These are phyloP conservation scores for Synanthedon vespiformis DNA, from an alignment of 2,888 invertebrate species.

Conservation along the genomic window DNA sequence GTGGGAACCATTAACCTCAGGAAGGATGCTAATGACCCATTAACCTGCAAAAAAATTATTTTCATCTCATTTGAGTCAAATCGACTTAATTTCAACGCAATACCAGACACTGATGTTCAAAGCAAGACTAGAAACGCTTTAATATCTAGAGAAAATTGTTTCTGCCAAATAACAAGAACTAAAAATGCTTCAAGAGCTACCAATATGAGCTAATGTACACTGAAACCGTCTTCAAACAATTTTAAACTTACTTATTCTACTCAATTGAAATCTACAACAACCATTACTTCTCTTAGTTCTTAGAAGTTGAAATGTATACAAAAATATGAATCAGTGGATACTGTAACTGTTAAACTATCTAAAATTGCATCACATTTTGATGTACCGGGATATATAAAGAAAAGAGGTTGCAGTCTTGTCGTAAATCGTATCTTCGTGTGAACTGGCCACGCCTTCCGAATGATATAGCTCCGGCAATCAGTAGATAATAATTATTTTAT, in stretches of 20 bases:
- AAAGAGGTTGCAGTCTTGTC: conserved; percentile 17
- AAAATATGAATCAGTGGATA: neutral
- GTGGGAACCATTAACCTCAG: no score
- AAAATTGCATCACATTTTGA: neutral
- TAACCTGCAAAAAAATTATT: no score
- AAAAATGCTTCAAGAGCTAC: conserved; percentile 29
- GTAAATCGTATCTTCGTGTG: conserved; percentile 55
- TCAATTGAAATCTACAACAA: neutral
- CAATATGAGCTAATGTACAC: conserved; percentile 15
- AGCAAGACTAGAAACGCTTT: conserved; percentile 8
- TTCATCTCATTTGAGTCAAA: no score
- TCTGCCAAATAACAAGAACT: conserved; percentile 33
- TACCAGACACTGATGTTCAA: neutral
- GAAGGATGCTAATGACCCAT: no score
- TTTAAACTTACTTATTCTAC: neutral
- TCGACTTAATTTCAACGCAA: no score
- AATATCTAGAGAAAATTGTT: conserved; percentile 43
- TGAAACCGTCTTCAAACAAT: neutral
- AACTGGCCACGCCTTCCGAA: conserved; percentile 46
- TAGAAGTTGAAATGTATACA: neutral
- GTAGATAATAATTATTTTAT: conserved; percentile 58
- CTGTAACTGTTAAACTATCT: neutral
- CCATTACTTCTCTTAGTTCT: neutral
- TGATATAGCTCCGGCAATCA: conserved; percentile 42
- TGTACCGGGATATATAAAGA: neutral